Percentiles rank a stretch among this genome's conserved stretches.
phyloP scores from a whole-genome alignment of 23 tunicate species.

The Styela plicata region DNA sequence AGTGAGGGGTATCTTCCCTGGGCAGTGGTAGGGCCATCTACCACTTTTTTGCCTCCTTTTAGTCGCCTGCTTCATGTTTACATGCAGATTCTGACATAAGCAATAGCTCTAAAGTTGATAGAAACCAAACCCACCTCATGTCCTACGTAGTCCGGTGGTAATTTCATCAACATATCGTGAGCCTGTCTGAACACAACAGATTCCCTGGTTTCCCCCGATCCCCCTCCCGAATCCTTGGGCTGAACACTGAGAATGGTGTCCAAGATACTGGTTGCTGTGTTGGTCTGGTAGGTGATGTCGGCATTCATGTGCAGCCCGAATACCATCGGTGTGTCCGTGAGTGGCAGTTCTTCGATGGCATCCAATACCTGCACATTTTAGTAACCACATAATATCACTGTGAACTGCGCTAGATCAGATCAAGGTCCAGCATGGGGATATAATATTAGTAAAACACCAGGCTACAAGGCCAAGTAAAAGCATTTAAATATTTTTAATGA shows the following conservation, averaged over 20 bases:
- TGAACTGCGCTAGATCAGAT: no score
- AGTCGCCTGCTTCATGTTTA: no score
- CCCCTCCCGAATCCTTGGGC: slow-evolving; percentile 94
- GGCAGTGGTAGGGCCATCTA: no score
- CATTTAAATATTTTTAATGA: no score
- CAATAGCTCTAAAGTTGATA: no score
- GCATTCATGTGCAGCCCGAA: slow-evolving; percentile 95
- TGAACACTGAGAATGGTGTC: slow-evolving; percentile 95
- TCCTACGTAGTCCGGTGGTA: slow-evolving; percentile 80
- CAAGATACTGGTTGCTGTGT: slow-evolving; percentile 89
- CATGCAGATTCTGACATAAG: no score
- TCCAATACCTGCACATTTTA: slow-evolving; percentile 99
- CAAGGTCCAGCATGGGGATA: no score
- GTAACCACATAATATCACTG: no score
- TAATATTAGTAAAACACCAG: no score
- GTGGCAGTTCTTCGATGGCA: slow-evolving; percentile 83
- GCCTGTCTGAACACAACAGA: slow-evolving; percentile 93
- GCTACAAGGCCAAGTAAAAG: no score
- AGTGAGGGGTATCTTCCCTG: no score
- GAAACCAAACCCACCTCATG: slow-evolving; percentile 63
- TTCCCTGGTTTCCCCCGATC: slow-evolving; percentile 96
- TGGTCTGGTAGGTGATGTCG: slow-evolving; percentile 95
- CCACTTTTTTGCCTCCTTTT: no score
- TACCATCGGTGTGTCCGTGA: slow-evolving; percentile 87
- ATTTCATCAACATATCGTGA: slow-evolving; percentile 82